A percentile compares a stretch with the other conserved stretches of the same genome.
These are phyloP conservation scores for Serinus canaria DNA, from an alignment of 2,113 vertebrate species.

Conservation along the genomic window DNA sequence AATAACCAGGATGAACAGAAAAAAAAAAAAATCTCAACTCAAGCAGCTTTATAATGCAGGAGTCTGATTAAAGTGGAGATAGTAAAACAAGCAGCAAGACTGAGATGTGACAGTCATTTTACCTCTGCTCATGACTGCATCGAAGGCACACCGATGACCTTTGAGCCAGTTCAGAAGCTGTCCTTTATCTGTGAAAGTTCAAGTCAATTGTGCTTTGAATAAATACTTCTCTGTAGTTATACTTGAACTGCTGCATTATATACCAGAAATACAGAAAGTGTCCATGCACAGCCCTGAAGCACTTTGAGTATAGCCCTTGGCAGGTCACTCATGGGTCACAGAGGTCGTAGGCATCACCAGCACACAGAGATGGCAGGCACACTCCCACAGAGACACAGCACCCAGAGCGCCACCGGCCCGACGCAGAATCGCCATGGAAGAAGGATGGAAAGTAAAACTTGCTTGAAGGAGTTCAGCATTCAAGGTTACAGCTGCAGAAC, in stretches of 20 bases:
- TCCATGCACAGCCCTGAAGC: conserved; percentile 62
- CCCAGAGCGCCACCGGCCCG: not conserved
- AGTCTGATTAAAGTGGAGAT: conserved; percentile 40
- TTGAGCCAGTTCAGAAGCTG: conserved; percentile 46
- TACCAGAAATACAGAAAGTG: conserved; percentile 12
- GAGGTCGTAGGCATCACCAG: not conserved
- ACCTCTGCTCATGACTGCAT: conserved; percentile 50
- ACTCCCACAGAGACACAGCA: conserved; percentile 21
- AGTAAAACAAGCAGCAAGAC: conserved; percentile 54
- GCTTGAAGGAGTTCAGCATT: not conserved
- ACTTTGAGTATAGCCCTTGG: conserved; percentile 36
- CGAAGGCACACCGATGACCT: conserved; percentile 39
- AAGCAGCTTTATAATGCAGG: conserved; percentile 50
- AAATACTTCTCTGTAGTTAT: conserved; percentile 32
- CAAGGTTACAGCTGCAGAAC: not conserved
- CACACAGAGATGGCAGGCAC: conserved; percentile 29
- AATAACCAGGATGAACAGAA: not conserved
- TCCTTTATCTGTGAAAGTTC: conserved; percentile 54
- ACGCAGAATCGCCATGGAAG: not conserved
- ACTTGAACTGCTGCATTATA: conserved; percentile 34
- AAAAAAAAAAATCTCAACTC: conserved; percentile 7
- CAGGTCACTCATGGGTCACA: not conserved
- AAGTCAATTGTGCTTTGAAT: conserved; percentile 62
- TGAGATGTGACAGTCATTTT: conserved; percentile 36
- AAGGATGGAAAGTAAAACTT: conserved; percentile 24